These are phyloP conservation scores for Monopterus albus DNA, from an alignment of 2,113 vertebrate species.

Conservation along the genomic window DNA sequence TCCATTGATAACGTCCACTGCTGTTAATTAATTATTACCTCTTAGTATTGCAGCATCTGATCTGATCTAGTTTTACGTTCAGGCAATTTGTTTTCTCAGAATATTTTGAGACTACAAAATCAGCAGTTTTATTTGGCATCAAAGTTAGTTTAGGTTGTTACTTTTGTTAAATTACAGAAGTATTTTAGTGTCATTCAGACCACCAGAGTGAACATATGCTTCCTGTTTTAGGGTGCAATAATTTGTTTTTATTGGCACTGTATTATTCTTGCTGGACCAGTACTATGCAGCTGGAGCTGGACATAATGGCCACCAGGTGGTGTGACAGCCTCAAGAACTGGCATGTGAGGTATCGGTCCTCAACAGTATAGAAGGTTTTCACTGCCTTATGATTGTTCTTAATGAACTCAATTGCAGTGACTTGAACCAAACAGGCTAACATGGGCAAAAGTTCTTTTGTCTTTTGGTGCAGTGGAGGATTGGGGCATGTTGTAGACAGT, in stretches of 20 bases:
- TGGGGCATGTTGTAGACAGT: neutral
- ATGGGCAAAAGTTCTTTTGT: conserved; percentile 18
- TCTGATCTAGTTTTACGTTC: too few species aligned
- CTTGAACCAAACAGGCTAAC: conserved; percentile 32
- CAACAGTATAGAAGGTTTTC: neutral
- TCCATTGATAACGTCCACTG: too few species aligned
- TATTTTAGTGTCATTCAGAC: neutral
- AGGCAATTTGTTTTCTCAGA: too few species aligned
- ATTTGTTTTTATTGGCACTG: conserved; percentile 26
- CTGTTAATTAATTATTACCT: too few species aligned
- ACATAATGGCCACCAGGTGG: conserved; percentile 65
- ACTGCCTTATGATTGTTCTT: conserved; percentile 13
- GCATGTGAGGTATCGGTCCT: neutral
- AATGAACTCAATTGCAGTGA: conserved; percentile 11
- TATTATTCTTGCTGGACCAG: neutral
- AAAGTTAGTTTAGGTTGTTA: neutral
- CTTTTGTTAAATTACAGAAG: neutral
- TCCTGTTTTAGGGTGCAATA: neutral
- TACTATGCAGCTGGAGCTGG: neutral
- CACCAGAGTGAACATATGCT: conserved; percentile 1
- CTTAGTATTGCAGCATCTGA: too few species aligned
- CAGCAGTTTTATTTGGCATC: neutral
- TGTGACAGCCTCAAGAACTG: conserved; percentile 43
- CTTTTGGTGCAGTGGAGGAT: conserved; percentile 3
- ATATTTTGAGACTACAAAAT: too few species aligned